These are phyloP conservation scores for Hephaestus fuliginosus DNA, from an alignment of 2,797 vertebrate genomes.

Conservation along the genomic window DNA sequence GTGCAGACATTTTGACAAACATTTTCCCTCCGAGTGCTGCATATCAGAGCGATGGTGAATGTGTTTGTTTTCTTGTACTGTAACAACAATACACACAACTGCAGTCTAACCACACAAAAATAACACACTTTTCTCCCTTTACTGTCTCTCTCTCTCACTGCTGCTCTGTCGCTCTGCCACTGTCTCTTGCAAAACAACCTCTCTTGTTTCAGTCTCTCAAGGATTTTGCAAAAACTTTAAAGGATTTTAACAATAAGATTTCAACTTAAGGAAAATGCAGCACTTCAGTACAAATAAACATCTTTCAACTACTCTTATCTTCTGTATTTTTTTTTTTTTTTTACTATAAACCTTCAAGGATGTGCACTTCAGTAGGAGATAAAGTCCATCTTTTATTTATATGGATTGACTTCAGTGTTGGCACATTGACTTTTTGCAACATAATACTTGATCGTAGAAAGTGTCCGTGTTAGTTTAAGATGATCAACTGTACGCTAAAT, in stretches of 20 bases:
- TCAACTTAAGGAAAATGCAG: not conserved
- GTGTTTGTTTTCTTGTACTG: slow-evolving; percentile 29
- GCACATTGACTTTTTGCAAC: not conserved
- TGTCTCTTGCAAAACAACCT: slow-evolving; percentile 28
- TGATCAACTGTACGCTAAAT: not conserved
- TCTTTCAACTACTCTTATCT: not conserved
- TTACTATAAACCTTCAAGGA: too few relatives aligned
- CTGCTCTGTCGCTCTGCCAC: slow-evolving; percentile 35
- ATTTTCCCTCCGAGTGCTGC: not conserved
- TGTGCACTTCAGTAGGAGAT: too few relatives aligned
- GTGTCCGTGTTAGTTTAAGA: not conserved
- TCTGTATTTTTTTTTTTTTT: too few relatives aligned
- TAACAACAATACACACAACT: slow-evolving; percentile 12
- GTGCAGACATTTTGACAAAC: not conserved
- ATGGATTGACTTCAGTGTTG: not conserved
- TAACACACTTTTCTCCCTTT: slow-evolving; percentile 6
- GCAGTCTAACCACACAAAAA: slow-evolving; percentile 2
- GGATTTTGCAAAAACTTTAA: slow-evolving; percentile 27
- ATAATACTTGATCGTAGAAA: not conserved
- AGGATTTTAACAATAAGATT: not conserved
- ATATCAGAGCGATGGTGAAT: slow-evolving; percentile 11
- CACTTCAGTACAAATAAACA: not conserved
- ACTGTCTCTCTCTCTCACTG: slow-evolving; percentile 14
- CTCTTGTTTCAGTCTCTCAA: slow-evolving; percentile 50
- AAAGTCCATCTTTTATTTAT: not conserved